These are phyloP conservation scores for Lota lota DNA, from an alignment of 2,113 vertebrate species.

Conservation along the genomic window DNA sequence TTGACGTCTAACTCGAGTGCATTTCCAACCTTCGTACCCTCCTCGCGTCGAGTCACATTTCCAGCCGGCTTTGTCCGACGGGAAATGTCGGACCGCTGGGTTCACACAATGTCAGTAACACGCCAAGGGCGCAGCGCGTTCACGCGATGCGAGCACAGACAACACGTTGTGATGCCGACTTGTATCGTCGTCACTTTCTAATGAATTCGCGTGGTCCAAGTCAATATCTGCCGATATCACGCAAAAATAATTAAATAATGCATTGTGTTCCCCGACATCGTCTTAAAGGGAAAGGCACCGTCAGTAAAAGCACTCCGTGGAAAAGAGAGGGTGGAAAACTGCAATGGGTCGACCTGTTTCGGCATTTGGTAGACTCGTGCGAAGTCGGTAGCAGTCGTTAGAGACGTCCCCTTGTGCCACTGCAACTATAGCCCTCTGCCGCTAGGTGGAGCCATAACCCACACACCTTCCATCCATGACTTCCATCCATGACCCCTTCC, in stretches of 20 bases:
- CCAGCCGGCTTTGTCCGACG: conserved; percentile 19
- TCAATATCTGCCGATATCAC: conserved; percentile 39
- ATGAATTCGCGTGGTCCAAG: conserved; percentile 26
- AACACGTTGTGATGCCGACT: neutral
- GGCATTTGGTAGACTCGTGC: conserved; percentile 35
- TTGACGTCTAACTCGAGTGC: conserved; percentile 16
- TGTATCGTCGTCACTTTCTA: conserved; percentile 12
- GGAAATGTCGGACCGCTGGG: too few species aligned
- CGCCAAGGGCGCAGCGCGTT: conserved; percentile 29
- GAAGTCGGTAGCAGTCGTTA: conserved; percentile 47
- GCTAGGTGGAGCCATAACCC: conserved; percentile 54
- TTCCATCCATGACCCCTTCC: too few species aligned
- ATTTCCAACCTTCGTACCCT: conserved; percentile 18
- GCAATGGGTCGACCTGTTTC: conserved; percentile 17
- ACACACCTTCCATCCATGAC: neutral
- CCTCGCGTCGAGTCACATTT: conserved; percentile 26
- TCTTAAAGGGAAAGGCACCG: conserved; percentile 41
- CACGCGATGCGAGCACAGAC: neutral
- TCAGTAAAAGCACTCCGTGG: conserved; percentile 44
- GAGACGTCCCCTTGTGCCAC: conserved; percentile 23
- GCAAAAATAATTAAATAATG: conserved; percentile 26
- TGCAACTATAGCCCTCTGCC: conserved; percentile 20
- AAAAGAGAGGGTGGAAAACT: conserved; percentile 21
- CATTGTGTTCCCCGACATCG: conserved; percentile 18
- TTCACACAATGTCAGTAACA: conserved; percentile 15